Percentiles rank a stretch among this genome's conserved stretches.
phyloP scores from a whole-genome alignment of 1,140 invertebrate species.

The Oreohelix idahoensis region DNA sequence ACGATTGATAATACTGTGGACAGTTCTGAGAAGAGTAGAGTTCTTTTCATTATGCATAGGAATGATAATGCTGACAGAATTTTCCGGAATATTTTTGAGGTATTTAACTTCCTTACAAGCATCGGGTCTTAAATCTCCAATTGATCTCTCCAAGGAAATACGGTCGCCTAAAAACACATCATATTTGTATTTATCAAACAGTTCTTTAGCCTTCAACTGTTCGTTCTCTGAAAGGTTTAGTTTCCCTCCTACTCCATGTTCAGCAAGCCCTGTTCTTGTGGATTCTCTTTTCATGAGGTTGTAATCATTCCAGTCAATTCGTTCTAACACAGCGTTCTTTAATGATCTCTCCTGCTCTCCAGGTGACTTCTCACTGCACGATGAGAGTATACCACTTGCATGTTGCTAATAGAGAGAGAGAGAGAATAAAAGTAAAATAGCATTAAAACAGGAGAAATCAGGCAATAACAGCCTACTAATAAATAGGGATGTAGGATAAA shows the following conservation, averaged over 20 bases:
- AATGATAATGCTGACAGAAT: not conserved
- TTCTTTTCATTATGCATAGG: not conserved
- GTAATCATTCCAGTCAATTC: conserved; percentile 4
- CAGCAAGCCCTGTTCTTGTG: not conserved
- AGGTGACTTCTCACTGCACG: too few relatives aligned
- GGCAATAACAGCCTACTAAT: too few relatives aligned
- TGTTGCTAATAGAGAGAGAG: too few relatives aligned
- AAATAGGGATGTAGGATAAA: too few relatives aligned
- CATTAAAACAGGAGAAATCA: too few relatives aligned
- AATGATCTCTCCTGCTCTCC: too few relatives aligned
- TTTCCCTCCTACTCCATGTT: not conserved
- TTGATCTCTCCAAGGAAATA: conserved; percentile 9
- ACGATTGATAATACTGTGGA: not conserved
- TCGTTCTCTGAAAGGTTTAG: not conserved
- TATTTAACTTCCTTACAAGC: not conserved
- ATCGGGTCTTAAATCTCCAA: not conserved
- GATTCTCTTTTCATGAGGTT: not conserved
- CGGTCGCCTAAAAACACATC: not conserved
- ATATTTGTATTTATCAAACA: not conserved
- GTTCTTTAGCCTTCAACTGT: not conserved
- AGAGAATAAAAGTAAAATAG: too few relatives aligned
- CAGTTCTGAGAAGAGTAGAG: not conserved
- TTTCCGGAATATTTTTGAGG: not conserved
- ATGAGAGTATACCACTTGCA: too few relatives aligned
- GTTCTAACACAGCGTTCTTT: too few relatives aligned